Evolutionary conservation across 2,888 invertebrate species (phyloP).

Genomic region (Zootermopsis nevadensis): DNA sequence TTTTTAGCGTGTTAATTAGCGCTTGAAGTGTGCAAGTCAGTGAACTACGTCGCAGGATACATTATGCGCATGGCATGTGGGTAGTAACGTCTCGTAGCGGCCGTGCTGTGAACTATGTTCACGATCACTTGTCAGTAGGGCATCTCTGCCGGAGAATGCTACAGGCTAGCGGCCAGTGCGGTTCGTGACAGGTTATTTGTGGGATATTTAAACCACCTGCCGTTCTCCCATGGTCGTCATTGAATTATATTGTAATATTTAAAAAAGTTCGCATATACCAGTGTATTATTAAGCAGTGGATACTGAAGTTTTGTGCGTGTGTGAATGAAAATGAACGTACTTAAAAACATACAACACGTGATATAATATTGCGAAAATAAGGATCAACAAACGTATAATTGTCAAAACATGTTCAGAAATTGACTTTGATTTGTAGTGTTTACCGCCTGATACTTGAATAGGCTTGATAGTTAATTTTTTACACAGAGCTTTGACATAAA

Average conservation of each 20-base stretch:
- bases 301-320: conserved; percentile 6
- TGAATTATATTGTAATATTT: neutral
- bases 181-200: neutral
- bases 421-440: too few relatives aligned
- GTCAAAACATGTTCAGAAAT: too few relatives aligned
- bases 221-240: neutral
- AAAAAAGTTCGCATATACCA: neutral
- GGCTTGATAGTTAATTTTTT: too few relatives aligned
- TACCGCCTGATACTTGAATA: too few relatives aligned
- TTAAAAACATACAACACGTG: neutral
- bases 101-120: neutral
- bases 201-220: neutral
- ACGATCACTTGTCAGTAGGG: neutral
- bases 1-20: neutral
- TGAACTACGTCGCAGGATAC: conserved; percentile 5
- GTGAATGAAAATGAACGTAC: neutral
- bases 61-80: neutral
- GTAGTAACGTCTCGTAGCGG: neutral
- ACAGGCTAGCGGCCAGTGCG: neutral
- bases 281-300: neutral
- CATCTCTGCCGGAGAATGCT: neutral
- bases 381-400: too few relatives aligned
- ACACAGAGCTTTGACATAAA: too few relatives aligned
- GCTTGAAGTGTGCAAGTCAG: conserved; percentile 1
- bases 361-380: neutral